A percentile compares a stretch with the other conserved stretches of the same genome.
These are phyloP conservation scores for Aphelocoma californica DNA, from an alignment of 2,797 vertebrate species.

Conservation along the genomic window DNA sequence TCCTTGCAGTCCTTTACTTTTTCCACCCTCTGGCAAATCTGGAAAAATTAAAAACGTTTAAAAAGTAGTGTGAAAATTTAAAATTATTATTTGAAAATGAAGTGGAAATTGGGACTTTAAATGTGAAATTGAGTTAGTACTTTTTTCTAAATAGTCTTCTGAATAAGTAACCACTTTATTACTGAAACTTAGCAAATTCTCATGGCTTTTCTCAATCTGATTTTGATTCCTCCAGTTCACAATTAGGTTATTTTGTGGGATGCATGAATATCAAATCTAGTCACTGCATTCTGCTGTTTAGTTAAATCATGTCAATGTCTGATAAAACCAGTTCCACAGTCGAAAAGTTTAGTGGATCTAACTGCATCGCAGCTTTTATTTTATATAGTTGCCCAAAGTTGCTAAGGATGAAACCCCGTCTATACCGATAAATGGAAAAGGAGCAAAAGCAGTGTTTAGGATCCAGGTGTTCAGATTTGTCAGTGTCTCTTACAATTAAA, in stretches of 20 bases:
- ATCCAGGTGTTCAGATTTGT: constrained; percentile 84
- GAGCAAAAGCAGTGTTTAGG: constrained; percentile 78
- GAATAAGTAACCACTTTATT: neutral
- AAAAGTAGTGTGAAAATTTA: neutral
- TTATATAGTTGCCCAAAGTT: constrained; percentile 72
- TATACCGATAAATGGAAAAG: constrained; percentile 75
- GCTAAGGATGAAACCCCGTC: constrained; percentile 72
- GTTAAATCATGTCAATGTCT: neutral
- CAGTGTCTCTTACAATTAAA: constrained; percentile 73
- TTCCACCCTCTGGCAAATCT: neutral
- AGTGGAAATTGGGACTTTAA: neutral
- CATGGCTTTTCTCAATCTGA: neutral
- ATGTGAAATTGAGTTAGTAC: neutral
- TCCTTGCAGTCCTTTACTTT: neutral
- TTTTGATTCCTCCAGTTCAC: neutral
- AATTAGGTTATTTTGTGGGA: neutral
- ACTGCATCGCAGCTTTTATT: neutral
- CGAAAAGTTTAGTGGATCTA: neutral
- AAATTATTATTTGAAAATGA: neutral
- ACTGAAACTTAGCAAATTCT: neutral
- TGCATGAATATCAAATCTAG: neutral
- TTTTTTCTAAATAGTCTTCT: neutral
- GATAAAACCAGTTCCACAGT: neutral
- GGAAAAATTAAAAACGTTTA: neutral
- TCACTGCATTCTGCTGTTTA: neutral